Base-by-base conservation (phyloP, 2,888 invertebrate species). In the Harpalus rufipes region DNA sequence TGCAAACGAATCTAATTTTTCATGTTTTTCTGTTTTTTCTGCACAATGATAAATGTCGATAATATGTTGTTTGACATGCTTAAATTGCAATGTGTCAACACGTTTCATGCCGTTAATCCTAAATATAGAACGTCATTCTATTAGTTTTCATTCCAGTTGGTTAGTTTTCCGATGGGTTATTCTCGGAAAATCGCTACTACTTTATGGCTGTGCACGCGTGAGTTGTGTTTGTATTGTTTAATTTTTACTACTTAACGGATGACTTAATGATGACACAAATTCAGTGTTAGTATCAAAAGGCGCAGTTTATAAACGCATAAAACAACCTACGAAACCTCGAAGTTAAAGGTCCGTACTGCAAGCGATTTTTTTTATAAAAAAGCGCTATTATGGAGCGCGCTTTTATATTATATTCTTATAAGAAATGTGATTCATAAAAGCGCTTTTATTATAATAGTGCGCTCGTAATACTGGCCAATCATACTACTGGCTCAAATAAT, bases 191-290 rank as follows among this genome's bases (percentile, higher is more conserved):
- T 39, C 32, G 68, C 10, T 21, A 39, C 14, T 14, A 32, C 14
- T 68, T 32, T 68, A 39, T 39, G 14, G 12, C 39, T 14, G n/a
- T 74, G 21, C 18, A 51, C 10, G 74, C 51, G 51, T 74, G 74
- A 74, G 44, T 51, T 74, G 74, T 51, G 18, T 74, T 14, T n/a
- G 6, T 32, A 78, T 78, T 78, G 32, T 21, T 25, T 58, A 25
- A 44, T 68, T 68, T 74, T 51, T 51, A 16, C 51, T 51, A 51
- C 44, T 74, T 74, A 44, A 74, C 44, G 8, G 74, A 1, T 74
- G 44, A 74, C 72, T 8, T 74, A 74, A 21, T 14, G 32, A 78
- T 78, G 78, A 58, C 78, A 58, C 78, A 78, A 44, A 32, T 51
- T 51, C 51, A 51, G 21, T 51, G 21, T 16, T 56, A 21, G 21